Evolutionary conservation across 2,888 invertebrate genomes (phyloP), one percentile per base, ranked within the genome.

Genomic region (Scaptomyza parva): DNA sequence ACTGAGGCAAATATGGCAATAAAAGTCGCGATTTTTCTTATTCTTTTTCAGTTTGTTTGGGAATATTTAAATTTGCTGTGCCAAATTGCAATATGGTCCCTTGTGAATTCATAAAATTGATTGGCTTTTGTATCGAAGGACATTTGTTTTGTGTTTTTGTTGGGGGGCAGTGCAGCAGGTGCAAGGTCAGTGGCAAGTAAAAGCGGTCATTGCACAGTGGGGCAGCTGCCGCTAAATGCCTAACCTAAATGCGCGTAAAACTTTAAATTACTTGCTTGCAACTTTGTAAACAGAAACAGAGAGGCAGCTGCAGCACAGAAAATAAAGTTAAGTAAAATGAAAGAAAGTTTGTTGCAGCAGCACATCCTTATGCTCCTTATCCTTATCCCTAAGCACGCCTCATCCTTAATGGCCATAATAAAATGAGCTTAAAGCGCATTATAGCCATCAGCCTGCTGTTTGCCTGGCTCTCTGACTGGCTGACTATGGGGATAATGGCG

Each of bases 341-440:
- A 28, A 47, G 18, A n/a, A n/a, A n/a, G n/a, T n/a, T n/a, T n/a
- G n/a, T 45, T 8, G 28, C 20, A 70, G 70, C 50, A 24, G 63
- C 55, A 50, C 40, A 54, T 37, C 14, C 55, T 22, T 17, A 39
- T 44, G 51, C 53, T 39, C 30, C 37, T 37, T 6, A 50, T 64
- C 55, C 52, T 59, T 39, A 50, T 64, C 55, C 52, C 55, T 39
- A 28, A 60, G 54, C 57, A 26, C 61, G 55, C 66, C 64, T 53
- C 61, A 58, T 51, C 61, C 60, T 78, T 91, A 90, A 91, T 89
- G 88, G 75, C 70, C 78, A 76, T 88, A 86, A 91, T 91, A 91
- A 91, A 91, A 89, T 88, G 81, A 91, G 91, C 91, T 91, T 84
- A 88, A 83, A 85, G 89, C 84, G 89, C 88, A 88, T 90, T 90